These are phyloP conservation scores for Momotus momota DNA, from an alignment of 2,797 vertebrate species.

Conservation along the genomic window DNA sequence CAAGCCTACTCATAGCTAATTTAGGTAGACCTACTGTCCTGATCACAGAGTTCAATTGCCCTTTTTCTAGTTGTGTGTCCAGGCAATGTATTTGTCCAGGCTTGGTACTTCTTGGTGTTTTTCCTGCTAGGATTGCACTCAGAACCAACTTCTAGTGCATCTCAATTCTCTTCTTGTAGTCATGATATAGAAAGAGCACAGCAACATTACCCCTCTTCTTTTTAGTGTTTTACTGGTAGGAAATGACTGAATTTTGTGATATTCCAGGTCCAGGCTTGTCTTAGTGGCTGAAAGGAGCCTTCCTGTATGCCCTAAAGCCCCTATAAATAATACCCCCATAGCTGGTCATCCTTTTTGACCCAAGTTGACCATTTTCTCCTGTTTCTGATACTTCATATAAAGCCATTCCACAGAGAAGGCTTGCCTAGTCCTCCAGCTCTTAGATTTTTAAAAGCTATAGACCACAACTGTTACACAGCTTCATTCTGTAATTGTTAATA, in stretches of 20 bases:
- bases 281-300: not conserved
- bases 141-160: not conserved
- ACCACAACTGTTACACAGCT: not conserved
- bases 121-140: not conserved
- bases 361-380: not conserved
- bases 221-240: not conserved
- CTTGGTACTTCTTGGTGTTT: not conserved
- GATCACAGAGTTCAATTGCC: not conserved
- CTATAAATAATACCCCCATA: not conserved
- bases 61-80: not conserved
- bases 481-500: not conserved
- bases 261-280: not conserved
- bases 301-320: not conserved
- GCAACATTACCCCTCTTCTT: not conserved
- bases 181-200: not conserved
- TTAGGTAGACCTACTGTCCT: not conserved
- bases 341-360: not conserved
- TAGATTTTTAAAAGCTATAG: not conserved
- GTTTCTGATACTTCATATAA: not conserved
- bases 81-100: not conserved
- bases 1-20: not conserved
- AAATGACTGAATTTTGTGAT: not conserved
- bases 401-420: not conserved
- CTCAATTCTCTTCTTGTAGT: not conserved
- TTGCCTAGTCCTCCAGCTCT: not conserved